Evolutionary conservation across 2,113 vertebrate genomes (phyloP).

Genomic region (Mastomys natalensis): DNA sequence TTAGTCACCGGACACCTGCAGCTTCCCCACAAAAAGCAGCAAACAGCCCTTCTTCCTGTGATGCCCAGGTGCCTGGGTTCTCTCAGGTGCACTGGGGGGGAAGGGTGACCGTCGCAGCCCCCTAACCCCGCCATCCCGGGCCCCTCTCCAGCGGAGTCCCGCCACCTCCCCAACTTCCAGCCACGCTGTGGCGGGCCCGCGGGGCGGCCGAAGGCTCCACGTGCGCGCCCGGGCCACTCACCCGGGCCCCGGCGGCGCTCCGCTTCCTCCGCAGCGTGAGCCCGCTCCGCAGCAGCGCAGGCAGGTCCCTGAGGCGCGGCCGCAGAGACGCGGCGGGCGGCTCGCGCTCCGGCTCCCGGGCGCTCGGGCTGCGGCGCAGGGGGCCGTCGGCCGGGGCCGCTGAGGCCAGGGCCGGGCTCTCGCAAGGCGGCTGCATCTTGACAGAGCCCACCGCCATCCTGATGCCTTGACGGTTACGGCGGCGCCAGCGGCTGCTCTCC

Average conservation of each 20-base stretch:
- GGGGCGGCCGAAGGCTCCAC: neutral
- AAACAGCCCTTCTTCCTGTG: neutral
- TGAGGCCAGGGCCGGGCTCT: slow-evolving; percentile 88
- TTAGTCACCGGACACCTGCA: slow-evolving; percentile 62
- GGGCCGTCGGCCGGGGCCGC: slow-evolving; percentile 76
- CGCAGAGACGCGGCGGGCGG: slow-evolving; percentile 89
- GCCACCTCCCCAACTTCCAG: slow-evolving; percentile 61
- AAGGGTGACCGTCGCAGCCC: neutral
- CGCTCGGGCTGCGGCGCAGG: slow-evolving; percentile 90
- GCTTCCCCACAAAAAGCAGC: slow-evolving; percentile 17
- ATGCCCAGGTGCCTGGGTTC: neutral
- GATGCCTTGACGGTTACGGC: slow-evolving; percentile 72
- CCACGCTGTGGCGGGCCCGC: neutral
- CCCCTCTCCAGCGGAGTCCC: neutral
- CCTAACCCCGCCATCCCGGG: neutral
- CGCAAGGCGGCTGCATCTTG: slow-evolving; percentile 86
- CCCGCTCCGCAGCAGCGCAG: slow-evolving; percentile 94
- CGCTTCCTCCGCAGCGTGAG: slow-evolving; percentile 95
- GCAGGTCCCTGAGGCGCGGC: slow-evolving; percentile 95
- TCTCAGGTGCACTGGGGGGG: slow-evolving; percentile 19
- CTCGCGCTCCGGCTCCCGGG: slow-evolving; percentile 84
- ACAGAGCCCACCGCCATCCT: slow-evolving; percentile 86
- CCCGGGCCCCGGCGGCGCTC: slow-evolving; percentile 82
- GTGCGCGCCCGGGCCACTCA: slow-evolving; percentile 77
- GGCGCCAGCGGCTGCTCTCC: slow-evolving; percentile 36